Evolutionary conservation across 1,140 invertebrate genomes (phyloP).

Genomic region (Drosophila oshimai): DNA sequence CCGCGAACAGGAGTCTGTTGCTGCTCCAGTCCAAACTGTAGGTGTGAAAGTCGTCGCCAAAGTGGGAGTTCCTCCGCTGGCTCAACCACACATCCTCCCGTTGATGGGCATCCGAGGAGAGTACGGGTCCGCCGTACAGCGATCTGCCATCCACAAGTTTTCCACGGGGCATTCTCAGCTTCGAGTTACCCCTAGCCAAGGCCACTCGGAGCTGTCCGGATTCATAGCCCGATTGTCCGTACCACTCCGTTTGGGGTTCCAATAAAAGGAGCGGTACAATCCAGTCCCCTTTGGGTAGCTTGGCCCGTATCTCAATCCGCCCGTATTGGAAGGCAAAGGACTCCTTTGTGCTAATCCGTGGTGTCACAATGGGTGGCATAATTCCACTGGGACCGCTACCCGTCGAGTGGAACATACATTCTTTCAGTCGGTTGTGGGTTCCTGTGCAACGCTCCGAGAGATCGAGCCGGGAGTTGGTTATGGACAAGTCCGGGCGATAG

Average conservation of each 20-base stretch:
- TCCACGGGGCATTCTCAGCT: constrained; percentile 61
- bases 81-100: constrained; percentile 57
- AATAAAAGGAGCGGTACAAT: constrained; percentile 70
- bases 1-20: constrained; percentile 83
- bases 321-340: constrained; percentile 63
- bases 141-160: constrained; percentile 60
- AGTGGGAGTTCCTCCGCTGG: constrained; percentile 25
- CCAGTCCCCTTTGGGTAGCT: constrained; percentile 60
- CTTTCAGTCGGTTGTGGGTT: constrained; percentile 48
- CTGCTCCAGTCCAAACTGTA: constrained; percentile 86
- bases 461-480: constrained; percentile 36
- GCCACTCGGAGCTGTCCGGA: constrained; percentile 83
- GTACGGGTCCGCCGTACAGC: constrained; percentile 79
- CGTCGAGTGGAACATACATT: constrained; percentile 40
- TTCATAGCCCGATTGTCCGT: constrained; percentile 64
- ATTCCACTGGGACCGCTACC: constrained; percentile 54
- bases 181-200: constrained; percentile 83
- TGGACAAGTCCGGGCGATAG: constrained; percentile 58
- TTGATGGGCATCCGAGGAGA: constrained; percentile 56
- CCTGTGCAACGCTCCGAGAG: constrained; percentile 59
- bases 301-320: constrained; percentile 55
- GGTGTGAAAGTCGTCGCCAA: constrained; percentile 86
- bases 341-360: constrained; percentile 57
- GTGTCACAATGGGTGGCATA: constrained; percentile 58
- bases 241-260: constrained; percentile 52